phyloP scores from a whole-genome alignment of 1,140 invertebrate species.

The Pogonus chalceus region DNA sequence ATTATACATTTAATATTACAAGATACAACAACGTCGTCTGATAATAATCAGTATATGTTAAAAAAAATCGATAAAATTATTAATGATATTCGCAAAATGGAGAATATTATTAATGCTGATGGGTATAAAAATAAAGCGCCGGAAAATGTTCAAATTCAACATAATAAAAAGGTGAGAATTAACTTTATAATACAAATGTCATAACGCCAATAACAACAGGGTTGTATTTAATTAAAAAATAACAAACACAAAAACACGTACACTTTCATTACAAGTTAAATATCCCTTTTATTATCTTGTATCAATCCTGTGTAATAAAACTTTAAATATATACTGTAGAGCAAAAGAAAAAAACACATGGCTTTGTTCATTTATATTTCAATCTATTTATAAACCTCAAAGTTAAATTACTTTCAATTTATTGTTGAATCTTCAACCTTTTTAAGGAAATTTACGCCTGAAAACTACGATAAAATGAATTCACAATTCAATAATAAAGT shows the following conservation, averaged over 20 bases:
- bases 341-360: too few species aligned
- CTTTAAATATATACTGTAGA: too few species aligned
- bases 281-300: too few species aligned
- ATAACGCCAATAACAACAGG: too few species aligned
- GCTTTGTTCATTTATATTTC: too few species aligned
- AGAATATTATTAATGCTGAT: constrained; percentile 14
- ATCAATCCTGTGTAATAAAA: too few species aligned
- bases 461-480: constrained; percentile 1
- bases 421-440: too few species aligned
- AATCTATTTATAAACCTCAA: too few species aligned
- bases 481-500: constrained; percentile 4
- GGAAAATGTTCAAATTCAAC: constrained; percentile 16
- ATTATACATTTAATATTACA: constrained; percentile 21
- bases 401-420: constrained; percentile 4
- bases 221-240: too few species aligned
- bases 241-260: too few species aligned
- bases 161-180: constrained; percentile 17
- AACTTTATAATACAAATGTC: too few species aligned
- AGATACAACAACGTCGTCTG: constrained; percentile 15
- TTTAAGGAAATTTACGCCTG: not conserved
- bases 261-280: too few species aligned
- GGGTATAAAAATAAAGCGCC: constrained; percentile 21
- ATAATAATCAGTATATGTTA: constrained; percentile 23
- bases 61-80: constrained; percentile 24
- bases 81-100: constrained; percentile 23